phyloP scores from a whole-genome alignment of 2,888 invertebrate species.

The Caenorhabditis panamensis region DNA sequence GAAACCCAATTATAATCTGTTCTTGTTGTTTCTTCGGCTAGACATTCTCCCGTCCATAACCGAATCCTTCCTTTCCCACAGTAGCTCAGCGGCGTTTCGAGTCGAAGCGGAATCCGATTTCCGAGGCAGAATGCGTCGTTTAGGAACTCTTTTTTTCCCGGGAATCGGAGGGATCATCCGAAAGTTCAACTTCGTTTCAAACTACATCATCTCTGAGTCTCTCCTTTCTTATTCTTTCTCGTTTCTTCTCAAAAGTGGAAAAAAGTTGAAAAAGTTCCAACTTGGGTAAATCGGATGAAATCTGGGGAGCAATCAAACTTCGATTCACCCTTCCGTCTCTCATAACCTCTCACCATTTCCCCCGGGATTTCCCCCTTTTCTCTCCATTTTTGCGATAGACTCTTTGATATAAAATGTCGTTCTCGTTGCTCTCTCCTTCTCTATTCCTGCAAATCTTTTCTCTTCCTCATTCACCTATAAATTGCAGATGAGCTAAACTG shows the following conservation, averaged over 20 bases:
- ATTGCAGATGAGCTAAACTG: slow-evolving; percentile 63
- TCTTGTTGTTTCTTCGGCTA: neutral
- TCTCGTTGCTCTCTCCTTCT: slow-evolving; percentile 25
- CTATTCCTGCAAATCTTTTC: slow-evolving; percentile 7
- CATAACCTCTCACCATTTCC: slow-evolving; percentile 40
- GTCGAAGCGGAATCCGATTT: neutral
- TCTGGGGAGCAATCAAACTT: slow-evolving; percentile 43
- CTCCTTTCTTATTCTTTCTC: neutral
- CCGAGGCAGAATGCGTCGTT: too few species aligned
- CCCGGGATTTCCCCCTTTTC: slow-evolving; percentile 15
- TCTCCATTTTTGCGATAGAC: slow-evolving; percentile 31
- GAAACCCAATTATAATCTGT: neutral
- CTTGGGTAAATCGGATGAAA: slow-evolving; percentile 32
- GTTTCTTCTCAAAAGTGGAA: neutral
- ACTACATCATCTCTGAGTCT: neutral
- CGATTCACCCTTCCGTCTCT: slow-evolving; percentile 24
- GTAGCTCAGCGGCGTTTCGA: neutral
- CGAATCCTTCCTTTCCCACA: neutral
- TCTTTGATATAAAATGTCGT: slow-evolving; percentile 47
- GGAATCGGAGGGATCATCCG: neutral
- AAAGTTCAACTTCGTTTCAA: slow-evolving; percentile 6
- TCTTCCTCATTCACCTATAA: slow-evolving; percentile 17
- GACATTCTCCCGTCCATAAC: neutral
- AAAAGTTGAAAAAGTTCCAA: slow-evolving; percentile 30
- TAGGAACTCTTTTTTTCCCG: neutral